Evolutionary conservation across 2,113 vertebrate species (phyloP), one percentile per base, ranked within the genome.

Genomic region (Myiozetetes cayanensis): DNA sequence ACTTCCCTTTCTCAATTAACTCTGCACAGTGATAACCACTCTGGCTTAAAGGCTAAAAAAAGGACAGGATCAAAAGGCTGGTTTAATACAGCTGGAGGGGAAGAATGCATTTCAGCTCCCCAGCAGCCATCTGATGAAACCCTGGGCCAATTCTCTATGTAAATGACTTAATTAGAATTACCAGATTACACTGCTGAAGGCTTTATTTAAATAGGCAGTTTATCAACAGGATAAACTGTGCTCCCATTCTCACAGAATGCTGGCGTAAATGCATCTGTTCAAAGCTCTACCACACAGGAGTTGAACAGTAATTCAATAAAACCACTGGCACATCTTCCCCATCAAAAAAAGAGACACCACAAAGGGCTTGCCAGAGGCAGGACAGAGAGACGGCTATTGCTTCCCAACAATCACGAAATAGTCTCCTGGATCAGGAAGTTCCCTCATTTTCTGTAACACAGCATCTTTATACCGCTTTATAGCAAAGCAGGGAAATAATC

Each of bases 101-200:
- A 96, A 97, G 96, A 98, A 97, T 97, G 97, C 95, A 95, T 95
- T 97, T 97, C 96, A 92, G 93, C 90, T 97, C 95, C 89, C 93
- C 96, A 97, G 96, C 97, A 95, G 62, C 94, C 97, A 96, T 96
- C 96, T 96, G 94, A 97, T 90, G 97, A 96, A 97, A 97, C 94
- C 93, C 95, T 94, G 68, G 94, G 96, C 97, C 52, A 65, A 95
- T 97, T 94, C 97, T 96, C 87, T 97, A 97, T 96, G 96, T 92
- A 98, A 98, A 98, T 97, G 74, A 97, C 96, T 97, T 97, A 96
- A 97, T 98, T 96, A 97, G 96, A 98, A 98, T 97, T 96, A 97
- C 95, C 92, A 89, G 91, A 96, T 96, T 97, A 96, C 81, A 93
- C 89, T 20, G 91, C 94, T 96, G 95, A 97, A 97, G 94, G 88